These are phyloP conservation scores for Scaptomyza caliginosa DNA, from an alignment of 2,888 invertebrate species.

Conservation along the genomic window DNA sequence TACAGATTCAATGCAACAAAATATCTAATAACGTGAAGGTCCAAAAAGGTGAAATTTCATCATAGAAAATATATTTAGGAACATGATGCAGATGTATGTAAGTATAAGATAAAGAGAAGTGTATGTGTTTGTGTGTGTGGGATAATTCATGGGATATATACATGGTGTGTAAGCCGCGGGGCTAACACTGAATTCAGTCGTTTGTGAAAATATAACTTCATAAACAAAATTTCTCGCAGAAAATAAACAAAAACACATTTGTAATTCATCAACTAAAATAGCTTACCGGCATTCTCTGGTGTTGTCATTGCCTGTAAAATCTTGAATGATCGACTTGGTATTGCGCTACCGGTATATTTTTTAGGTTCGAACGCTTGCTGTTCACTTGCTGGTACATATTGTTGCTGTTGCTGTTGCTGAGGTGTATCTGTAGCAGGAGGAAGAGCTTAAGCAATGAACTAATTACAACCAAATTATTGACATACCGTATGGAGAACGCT, in stretches of 20 bases:
- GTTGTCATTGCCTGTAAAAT: conserved; percentile 92
- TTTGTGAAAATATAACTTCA: conserved; percentile 1
- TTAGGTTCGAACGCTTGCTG: conserved; percentile 88
- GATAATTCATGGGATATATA: conserved; percentile 60
- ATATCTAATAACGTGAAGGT: conserved; percentile 22
- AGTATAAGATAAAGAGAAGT: not conserved
- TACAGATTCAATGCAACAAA: conserved; percentile 32
- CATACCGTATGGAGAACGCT: conserved; percentile 69
- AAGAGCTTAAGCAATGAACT: not conserved
- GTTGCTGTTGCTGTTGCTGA: conserved; percentile 73
- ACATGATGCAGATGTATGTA: conserved; percentile 41
- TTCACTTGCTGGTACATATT: conserved; percentile 87
- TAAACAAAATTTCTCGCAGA: conserved; percentile 6
- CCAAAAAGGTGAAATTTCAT: conserved; percentile 81
- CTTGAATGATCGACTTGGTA: conserved; percentile 92
- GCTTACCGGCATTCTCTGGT: conserved; percentile 88
- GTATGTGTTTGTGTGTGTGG: conserved; percentile 34
- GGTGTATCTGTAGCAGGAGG: conserved; percentile 66
- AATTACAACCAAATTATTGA: not conserved
- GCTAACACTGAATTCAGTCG: conserved; percentile 1
- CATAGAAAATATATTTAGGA: conserved; percentile 37
- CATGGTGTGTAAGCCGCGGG: conserved; percentile 33
- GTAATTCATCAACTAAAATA: not conserved
- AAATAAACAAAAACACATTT: not conserved
- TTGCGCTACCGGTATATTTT: conserved; percentile 90